phyloP scores from a whole-genome alignment of 2,888 invertebrate species.

The Morpho helenor region DNA sequence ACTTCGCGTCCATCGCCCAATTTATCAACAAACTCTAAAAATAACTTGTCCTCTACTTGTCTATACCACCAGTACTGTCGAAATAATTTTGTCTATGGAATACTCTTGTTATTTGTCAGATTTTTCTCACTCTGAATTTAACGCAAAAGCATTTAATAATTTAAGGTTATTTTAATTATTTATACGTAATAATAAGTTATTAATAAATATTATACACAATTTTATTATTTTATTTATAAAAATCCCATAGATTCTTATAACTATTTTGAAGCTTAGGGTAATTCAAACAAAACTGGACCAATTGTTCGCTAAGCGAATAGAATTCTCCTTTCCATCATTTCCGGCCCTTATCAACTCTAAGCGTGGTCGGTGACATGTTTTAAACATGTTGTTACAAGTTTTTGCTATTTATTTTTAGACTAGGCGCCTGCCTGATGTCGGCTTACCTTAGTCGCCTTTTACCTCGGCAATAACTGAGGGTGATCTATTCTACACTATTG shows the following conservation, averaged over 20 bases:
- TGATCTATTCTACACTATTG: too few relatives aligned
- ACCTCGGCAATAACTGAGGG: too few relatives aligned
- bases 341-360: too few relatives aligned
- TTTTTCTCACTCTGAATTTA: conserved; percentile 17
- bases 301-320: too few relatives aligned
- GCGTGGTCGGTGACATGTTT: too few relatives aligned
- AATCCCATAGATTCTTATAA: conserved; percentile 2
- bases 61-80: not conserved
- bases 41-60: not conserved
- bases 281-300: too few relatives aligned
- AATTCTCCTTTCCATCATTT: too few relatives aligned
- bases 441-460: too few relatives aligned
- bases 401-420: too few relatives aligned
- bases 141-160: conserved; percentile 34
- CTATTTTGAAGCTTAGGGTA: not conserved
- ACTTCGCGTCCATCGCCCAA: conserved; percentile 87
- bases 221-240: conserved; percentile 9
- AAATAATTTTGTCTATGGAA: conserved; percentile 3
- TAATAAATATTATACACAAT: conserved; percentile 18
- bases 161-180: conserved; percentile 18
- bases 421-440: too few relatives aligned
- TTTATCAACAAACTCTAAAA: conserved; percentile 81
- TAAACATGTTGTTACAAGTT: too few relatives aligned
- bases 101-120: conserved; percentile 19
- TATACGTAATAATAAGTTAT: conserved; percentile 24